These are phyloP conservation scores for Andrena fulva DNA, from an alignment of 2,888 invertebrate species.

Conservation along the genomic window DNA sequence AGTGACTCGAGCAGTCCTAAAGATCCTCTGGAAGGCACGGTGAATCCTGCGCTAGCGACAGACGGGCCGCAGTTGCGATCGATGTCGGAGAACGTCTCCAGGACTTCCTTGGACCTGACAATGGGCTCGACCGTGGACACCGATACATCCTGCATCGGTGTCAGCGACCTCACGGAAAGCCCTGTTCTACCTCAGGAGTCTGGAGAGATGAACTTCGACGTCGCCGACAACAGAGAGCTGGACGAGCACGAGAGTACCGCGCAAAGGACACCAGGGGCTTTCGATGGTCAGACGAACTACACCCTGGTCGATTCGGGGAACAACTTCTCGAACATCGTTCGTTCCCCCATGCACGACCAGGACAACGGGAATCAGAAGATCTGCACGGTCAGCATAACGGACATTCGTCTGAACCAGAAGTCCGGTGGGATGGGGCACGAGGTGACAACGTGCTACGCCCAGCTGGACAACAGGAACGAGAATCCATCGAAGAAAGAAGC, in stretches of 20 bases:
- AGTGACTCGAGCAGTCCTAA: constrained; percentile 78
- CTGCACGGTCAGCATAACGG: constrained; percentile 47
- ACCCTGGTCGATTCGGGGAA: constrained; percentile 32
- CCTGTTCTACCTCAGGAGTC: constrained; percentile 73
- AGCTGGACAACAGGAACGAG: constrained; percentile 72
- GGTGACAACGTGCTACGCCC: constrained; percentile 60
- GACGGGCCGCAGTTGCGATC: constrained; percentile 76
- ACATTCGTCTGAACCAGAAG: constrained; percentile 46
- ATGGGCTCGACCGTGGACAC: constrained; percentile 80
- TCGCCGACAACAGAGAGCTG: constrained; percentile 59
- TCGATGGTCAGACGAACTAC: constrained; percentile 57
- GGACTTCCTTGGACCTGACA: constrained; percentile 80
- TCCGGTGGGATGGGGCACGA: constrained; percentile 67
- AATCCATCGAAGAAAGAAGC: constrained; percentile 57
- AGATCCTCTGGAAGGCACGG: constrained; percentile 74
- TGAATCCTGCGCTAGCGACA: constrained; percentile 77
- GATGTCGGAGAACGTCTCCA: constrained; percentile 78
- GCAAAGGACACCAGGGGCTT: constrained; percentile 26
- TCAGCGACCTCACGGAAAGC: constrained; percentile 79
- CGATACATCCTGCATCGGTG: constrained; percentile 79
- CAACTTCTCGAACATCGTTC: constrained; percentile 43
- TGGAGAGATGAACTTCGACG: constrained; percentile 73
- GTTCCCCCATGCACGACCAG: constrained; percentile 48
- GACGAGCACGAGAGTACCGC: constrained; percentile 54
- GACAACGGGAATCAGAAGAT: constrained; percentile 74